A percentile compares a stretch with the other conserved stretches of the same genome.
Evolutionary conservation across 2,888 invertebrate genomes (phyloP).

Genomic region (Protonemura montana): DNA sequence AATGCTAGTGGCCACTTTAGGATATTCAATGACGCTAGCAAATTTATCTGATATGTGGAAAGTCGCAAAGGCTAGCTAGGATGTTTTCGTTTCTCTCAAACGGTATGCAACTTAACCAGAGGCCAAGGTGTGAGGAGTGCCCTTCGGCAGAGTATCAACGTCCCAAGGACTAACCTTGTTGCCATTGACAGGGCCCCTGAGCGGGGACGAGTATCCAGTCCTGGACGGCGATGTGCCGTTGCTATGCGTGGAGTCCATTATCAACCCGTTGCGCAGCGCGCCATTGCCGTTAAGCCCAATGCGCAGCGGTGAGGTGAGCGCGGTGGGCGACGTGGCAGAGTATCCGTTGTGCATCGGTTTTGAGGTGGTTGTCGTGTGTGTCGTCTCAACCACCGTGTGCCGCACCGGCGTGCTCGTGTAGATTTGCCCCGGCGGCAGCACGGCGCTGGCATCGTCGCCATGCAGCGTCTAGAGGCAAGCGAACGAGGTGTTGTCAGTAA

Average conservation of each 20-base stretch:
- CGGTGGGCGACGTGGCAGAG: background rate
- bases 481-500: background rate
- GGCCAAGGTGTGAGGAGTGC: too few relatives aligned
- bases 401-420: constrained; percentile 46
- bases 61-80: background rate
- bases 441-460: constrained; percentile 62
- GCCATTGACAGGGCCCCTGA: background rate
- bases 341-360: constrained; percentile 30
- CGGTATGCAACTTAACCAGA: too few relatives aligned
- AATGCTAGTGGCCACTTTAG: too few relatives aligned
- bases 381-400: constrained; percentile 25
- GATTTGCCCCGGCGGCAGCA: constrained; percentile 37
- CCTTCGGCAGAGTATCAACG: too few relatives aligned
- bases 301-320: constrained; percentile 4
- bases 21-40: too few relatives aligned
- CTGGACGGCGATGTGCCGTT: constrained; percentile 54
- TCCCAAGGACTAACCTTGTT: background rate
- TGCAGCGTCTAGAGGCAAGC: constrained; percentile 65
- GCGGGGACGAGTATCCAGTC: constrained; percentile 51
- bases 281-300: constrained; percentile 39
- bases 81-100: too few relatives aligned
- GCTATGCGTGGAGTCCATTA: constrained; percentile 50
- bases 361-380: background rate
- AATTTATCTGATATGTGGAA: too few relatives aligned
- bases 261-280: constrained; percentile 52